Base-by-base conservation (phyloP, 2,797 vertebrate genomes). In the Eupleurogrammus muticus region DNA sequence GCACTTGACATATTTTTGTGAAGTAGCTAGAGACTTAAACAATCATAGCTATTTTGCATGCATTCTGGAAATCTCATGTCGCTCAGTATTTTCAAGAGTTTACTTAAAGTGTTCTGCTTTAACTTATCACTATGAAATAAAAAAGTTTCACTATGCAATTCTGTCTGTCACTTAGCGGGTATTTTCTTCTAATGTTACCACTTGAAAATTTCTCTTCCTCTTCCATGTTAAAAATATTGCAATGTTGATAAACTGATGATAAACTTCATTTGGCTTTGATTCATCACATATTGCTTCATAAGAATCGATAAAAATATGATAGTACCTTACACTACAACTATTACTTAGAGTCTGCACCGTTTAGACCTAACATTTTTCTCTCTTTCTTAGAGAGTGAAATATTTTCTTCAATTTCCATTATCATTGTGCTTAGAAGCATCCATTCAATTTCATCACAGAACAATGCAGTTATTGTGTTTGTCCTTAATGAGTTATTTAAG, bases 151-250 rank as follows among this genome's bases (percentile, higher is more conserved):
- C 28, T 28, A 3, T 28, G 28, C 28, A 28, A 28, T 28, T 28
- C 28, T 28, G 28, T 28, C 28, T 28, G 28, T 28, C 6, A 28
- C 28, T 28, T 6, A 28, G 28, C 28, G 6, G n/a, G n/a, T n/a
- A n/a, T n/a, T n/a, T n/a, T n/a, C n/a, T 28, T 6, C 28, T 28
- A 28, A 28, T 28, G 28, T 28, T 28, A 6, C 28, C 28, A n/a
- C n/a, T n/a, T n/a, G n/a, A n/a, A n/a, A n/a, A n/a, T n/a, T n/a
- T n/a, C n/a, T n/a, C n/a, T n/a, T n/a, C n/a, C n/a, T n/a, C n/a
- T n/a, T n/a, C n/a, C n/a, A n/a, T n/a, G n/a, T 36, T 36, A 36
- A 36, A 62, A 34, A 24, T 66, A 19, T 78, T 28, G 42, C 58
- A 62, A 8, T 19, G 19, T 55, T 48, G 13, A 54, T 34, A 28